Evolutionary conservation across 2,113 vertebrate species (phyloP), one percentile per base, ranked within the genome.

Genomic region (Amblyopsis rosae): DNA sequence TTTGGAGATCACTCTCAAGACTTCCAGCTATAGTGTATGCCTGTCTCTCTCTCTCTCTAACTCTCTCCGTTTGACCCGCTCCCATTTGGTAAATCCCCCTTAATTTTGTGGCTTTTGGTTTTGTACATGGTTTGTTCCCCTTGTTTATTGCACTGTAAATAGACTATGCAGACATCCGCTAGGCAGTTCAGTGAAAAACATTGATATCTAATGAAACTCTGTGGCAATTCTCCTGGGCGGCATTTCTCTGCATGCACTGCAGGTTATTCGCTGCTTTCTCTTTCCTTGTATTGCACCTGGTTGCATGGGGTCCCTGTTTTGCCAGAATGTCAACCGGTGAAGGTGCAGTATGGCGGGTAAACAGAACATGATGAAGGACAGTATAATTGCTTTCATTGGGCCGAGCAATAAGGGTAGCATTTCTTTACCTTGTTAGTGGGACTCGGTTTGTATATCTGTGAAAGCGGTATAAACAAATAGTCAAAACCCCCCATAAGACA

Each of bases 31-130:
- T 17, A 73, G 57, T 61, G 19, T 58, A 12, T 58, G 17, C 12
- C 17, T 68, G 59, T 65, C 13, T 33, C 65, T 72, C 48, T 19
- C 65, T 56, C 64, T 62, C 58, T 65, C 58, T 59, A 6, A 53
- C 41, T 59, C 54, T 62, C 57, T 17, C 61, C 9, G 17, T 48
- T 51, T 41, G 50, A 19, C 56, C 46, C 45, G 50, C 26, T 32
- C 55, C 46, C 59, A 19, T 46, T 71, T 54, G 49, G 78, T 41
- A 68, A 88, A 82, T 83, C 73, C 59, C 80, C 66, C 72, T 81
- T 87, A 89, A 90, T 87, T 82, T 84, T 86, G 83, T 71, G 77
- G 67, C 76, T 77, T 74, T 76, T 78, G 75, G 72, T 82, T 80
- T 79, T 76, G 75, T 80, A 64, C 62, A 70, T 82, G 62, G 58